phyloP scores from a whole-genome alignment of 2,113 vertebrate genomes.

The Gavialis gangeticus region DNA sequence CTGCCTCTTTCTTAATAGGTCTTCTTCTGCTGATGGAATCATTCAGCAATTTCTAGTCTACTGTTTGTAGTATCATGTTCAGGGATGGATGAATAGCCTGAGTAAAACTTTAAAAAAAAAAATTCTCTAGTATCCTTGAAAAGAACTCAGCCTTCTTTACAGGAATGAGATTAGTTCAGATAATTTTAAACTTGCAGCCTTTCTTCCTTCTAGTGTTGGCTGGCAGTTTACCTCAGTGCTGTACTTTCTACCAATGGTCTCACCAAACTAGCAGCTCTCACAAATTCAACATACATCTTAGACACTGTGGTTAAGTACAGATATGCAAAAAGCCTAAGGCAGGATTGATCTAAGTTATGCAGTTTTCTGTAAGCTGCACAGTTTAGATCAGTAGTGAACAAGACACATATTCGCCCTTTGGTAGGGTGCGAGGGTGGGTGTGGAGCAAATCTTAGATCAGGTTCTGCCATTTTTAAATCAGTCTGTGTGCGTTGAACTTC shows the following conservation, averaged over 20 bases:
- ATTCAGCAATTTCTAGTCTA: neutral
- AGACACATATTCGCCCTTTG: too few relatives aligned
- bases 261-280: neutral
- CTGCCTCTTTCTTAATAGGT: neutral
- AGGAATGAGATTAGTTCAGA: neutral
- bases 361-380: too few relatives aligned
- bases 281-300: neutral
- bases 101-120: neutral
- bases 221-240: fast-evolving
- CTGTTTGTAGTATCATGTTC: neutral
- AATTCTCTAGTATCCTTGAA: neutral
- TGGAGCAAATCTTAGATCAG: too few relatives aligned
- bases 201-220: neutral
- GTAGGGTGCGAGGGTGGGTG: too few relatives aligned
- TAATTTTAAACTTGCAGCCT: neutral
- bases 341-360: too few relatives aligned
- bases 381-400: too few relatives aligned
- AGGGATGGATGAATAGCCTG: neutral
- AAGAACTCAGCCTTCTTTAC: neutral
- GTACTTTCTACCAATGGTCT: fast-evolving
- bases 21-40: neutral
- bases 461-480: too few relatives aligned
- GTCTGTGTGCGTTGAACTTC: too few relatives aligned
- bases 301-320: too few relatives aligned
- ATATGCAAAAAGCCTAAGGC: too few relatives aligned